Conservation (phyloP, 2,888 invertebrate genomes). For the Cantharis rufa region DNA sequence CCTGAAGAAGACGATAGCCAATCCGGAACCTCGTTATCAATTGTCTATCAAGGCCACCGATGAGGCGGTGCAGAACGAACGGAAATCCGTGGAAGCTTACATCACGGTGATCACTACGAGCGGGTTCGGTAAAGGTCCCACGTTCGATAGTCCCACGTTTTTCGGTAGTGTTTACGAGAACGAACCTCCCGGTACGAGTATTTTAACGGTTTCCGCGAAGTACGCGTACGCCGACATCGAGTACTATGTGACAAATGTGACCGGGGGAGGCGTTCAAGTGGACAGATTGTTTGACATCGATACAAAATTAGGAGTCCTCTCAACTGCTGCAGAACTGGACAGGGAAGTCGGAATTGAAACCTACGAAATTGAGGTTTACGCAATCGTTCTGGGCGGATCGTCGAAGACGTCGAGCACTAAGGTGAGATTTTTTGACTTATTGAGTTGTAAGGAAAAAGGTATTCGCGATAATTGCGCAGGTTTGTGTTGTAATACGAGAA, state of each 20-base stretch:
- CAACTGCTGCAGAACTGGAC: slow-evolving; percentile 82
- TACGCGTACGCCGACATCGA: slow-evolving; percentile 72
- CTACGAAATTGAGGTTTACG: slow-evolving; percentile 85
- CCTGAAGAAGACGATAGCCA: slow-evolving; percentile 63
- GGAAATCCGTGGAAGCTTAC: slow-evolving; percentile 85
- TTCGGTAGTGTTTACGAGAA: slow-evolving; percentile 86
- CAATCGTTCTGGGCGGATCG: slow-evolving; percentile 73
- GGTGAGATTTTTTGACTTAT: slow-evolving; percentile 62
- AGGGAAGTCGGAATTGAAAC: slow-evolving; percentile 80
- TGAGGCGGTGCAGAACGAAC: slow-evolving; percentile 86
- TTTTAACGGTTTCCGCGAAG: slow-evolving; percentile 78
- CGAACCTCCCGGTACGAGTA: slow-evolving; percentile 83
- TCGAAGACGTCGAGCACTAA: slow-evolving; percentile 80
- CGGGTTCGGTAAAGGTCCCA: slow-evolving; percentile 60
- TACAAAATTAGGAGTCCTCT: slow-evolving; percentile 83
- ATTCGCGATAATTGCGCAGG: neutral
- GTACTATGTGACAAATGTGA: slow-evolving; percentile 89
- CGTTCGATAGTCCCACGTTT: slow-evolving; percentile 67
- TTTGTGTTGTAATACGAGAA: neutral
- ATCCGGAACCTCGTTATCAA: slow-evolving; percentile 76
- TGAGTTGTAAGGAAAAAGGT: neutral
- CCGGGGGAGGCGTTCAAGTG: slow-evolving; percentile 74
- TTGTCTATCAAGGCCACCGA: slow-evolving; percentile 87
- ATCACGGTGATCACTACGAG: slow-evolving; percentile 79
- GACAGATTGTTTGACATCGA: slow-evolving; percentile 92